A percentile compares a stretch with the other conserved stretches of the same genome.
Evolutionary conservation across 2,888 invertebrate genomes (phyloP).

Genomic region (Oegoconia quadripuncta): DNA sequence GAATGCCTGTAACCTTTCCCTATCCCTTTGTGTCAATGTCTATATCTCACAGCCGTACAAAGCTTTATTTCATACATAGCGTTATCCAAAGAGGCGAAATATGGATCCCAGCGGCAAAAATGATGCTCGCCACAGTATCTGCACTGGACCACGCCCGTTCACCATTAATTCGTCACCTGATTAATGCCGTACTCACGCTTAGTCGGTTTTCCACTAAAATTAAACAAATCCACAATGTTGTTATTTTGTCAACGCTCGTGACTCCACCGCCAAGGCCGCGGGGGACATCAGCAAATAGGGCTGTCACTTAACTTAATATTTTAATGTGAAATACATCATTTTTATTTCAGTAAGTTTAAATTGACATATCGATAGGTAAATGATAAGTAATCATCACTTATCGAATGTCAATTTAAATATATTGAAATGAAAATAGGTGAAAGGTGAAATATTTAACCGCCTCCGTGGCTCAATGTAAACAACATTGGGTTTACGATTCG

Average conservation of each 20-base stretch:
- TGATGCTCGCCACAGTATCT: conserved; percentile 15
- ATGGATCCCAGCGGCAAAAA: background rate
- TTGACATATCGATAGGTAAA: no score
- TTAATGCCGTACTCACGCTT: conserved; percentile 47
- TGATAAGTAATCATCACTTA: no score
- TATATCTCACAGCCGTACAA: no score
- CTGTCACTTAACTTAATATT: conserved; percentile 20
- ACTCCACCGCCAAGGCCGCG: conserved; percentile 51
- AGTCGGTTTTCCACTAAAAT: conserved; percentile 58
- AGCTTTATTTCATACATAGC: no score
- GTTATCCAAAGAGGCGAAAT: background rate
- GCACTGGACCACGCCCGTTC: conserved; percentile 11
- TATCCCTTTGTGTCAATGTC: no score
- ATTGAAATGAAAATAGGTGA: no score
- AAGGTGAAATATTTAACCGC: no score
- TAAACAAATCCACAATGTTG: conserved; percentile 54
- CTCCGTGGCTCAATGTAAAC: no score
- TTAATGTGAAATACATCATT: background rate
- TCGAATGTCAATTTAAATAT: no score
- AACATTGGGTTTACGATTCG: no score
- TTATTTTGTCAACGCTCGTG: conserved; percentile 69
- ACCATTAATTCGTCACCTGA: conserved; percentile 32
- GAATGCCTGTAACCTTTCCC: no score
- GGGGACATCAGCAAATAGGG: conserved; percentile 43
- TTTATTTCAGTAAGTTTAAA: no score